phyloP scores from a whole-genome alignment of 2,113 vertebrate species.

The Micronycteris hirsuta region DNA sequence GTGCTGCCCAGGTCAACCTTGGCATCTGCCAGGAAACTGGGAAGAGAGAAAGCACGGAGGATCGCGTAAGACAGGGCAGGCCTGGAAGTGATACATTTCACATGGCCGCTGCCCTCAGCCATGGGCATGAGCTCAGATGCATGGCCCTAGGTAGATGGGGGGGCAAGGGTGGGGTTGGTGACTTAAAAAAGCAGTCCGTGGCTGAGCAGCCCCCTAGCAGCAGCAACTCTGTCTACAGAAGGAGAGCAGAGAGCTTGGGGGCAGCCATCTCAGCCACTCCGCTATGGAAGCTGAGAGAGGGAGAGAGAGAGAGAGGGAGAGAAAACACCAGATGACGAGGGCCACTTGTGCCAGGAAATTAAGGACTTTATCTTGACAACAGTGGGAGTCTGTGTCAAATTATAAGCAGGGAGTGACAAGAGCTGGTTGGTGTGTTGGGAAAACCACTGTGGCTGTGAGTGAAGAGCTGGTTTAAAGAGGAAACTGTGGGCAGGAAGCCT shows the following conservation, averaged over 20 bases:
- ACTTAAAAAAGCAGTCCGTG: not conserved
- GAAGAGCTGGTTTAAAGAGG: not conserved
- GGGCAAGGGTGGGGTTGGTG: not conserved
- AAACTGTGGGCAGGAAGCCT: not conserved
- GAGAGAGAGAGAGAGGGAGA: not conserved
- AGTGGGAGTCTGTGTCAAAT: no score
- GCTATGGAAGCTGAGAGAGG: not conserved
- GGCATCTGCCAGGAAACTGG: not conserved
- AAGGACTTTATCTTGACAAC: not conserved
- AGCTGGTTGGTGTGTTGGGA: not conserved
- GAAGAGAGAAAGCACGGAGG: not conserved
- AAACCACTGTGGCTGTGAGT: not conserved
- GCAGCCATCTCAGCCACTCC: not conserved
- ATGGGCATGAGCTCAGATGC: not conserved
- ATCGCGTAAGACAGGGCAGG: not conserved
- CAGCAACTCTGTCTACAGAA: not conserved
- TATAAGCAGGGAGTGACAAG: not conserved
- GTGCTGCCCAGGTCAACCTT: not conserved
- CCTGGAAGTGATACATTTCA: not conserved
- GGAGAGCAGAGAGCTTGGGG: not conserved
- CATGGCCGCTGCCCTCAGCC: not conserved
- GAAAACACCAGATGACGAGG: no score
- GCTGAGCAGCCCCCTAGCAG: not conserved
- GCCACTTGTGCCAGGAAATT: not conserved
- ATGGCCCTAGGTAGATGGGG: not conserved